Base-by-base conservation (phyloP, 2,888 invertebrate species). In the Hyposoter didymator region DNA sequence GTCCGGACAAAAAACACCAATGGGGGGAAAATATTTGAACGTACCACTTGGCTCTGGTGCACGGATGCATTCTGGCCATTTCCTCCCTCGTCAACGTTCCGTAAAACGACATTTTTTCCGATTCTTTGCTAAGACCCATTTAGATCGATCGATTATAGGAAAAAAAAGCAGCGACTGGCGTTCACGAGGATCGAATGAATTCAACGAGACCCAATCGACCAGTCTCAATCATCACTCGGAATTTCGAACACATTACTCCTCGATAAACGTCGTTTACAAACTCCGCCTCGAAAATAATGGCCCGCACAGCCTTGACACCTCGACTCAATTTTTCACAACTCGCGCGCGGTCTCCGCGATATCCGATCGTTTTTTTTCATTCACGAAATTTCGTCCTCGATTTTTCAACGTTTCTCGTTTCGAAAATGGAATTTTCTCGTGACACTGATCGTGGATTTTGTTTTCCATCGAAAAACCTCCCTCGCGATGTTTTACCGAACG, bases 1-100 rank as follows among this genome's bases (percentile, higher is more conserved):
- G n/a, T n/a, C n/a, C n/a, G n/a, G n/a, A n/a, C n/a, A n/a, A n/a
- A 49, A 28, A 49, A 22, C 17, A 22, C 17, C 7, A 22, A 12
- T 17, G 14, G 66, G 66, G 3, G 43, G 52, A 52, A 22, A 49
- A 12, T 45, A 19, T 64, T 76, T 35, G 62, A 74, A 91, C 93
- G 78, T 93, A 94, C 94, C 94, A 94, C 88, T 90, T 93, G 79
- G 91, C 92, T 84, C 87, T 91, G 83, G 87, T 90, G 80, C 91
- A 92, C 78, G 93, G 94, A 79, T 93, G 91, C 90, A 91, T 91
- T 88, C 94, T 91, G 84, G 90, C 88, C 88, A 88, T 91, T 89
- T 94, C 94, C 85, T 93, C 93, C 55, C 89, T 86, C 78, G 92
- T 94, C 85, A 93, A 86, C 82, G 89, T 92, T 78, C 90, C 82